Base-by-base conservation (phyloP, 64 coral and sea anemone genomes). In the Pocillopora damicornis region DNA sequence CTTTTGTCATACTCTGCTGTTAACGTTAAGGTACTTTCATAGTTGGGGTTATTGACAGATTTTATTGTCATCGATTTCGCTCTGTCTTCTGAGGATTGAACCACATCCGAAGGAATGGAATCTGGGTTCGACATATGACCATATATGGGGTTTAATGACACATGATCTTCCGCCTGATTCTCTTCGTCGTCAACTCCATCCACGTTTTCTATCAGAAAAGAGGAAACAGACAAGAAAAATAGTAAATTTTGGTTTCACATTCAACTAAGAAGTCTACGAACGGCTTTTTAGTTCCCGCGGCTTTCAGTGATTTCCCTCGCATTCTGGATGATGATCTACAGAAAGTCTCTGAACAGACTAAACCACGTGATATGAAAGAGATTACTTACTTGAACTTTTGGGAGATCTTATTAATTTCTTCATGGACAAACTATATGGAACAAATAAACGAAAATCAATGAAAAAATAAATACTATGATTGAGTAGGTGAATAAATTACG, bases 31-130 rank as follows among this genome's bases (percentile, higher is more conserved):
- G 83, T 79, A 51, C 30, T 72, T 15, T 87, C 90, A 76, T 92
- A 92, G 42, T 73, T 72, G 15, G 90, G 90, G 20, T 92, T 92
- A 13, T 62, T 76, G 62, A 92, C 22, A 60, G 82, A 92, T 56
- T 42, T 72, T 25, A 63, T 61, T 38, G 86, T 85, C 63, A 58
- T 37, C 8, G 81, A 73, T 2, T 36, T 85, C 37, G 81, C 63
- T 85, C 65, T 57, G 16, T 85, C 36, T 23, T 2, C 65, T 14
- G 64, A 37, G 37, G 42, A 77, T 14, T 76, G 86, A 58, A 88
- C 23, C 57, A 11, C 35, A 61, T 67, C 58, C 36, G 61, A 14
- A 2, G 61, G 64, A 18, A 56, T 83, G 15, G 18, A 35, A 18
- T 37, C 80, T 5, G 60, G 22, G 11, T 83, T 58, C 25, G 77